Evolutionary conservation across 2,888 invertebrate species (phyloP), one percentile per base, ranked within the genome.

Genomic region (Synergus laeviventris): DNA sequence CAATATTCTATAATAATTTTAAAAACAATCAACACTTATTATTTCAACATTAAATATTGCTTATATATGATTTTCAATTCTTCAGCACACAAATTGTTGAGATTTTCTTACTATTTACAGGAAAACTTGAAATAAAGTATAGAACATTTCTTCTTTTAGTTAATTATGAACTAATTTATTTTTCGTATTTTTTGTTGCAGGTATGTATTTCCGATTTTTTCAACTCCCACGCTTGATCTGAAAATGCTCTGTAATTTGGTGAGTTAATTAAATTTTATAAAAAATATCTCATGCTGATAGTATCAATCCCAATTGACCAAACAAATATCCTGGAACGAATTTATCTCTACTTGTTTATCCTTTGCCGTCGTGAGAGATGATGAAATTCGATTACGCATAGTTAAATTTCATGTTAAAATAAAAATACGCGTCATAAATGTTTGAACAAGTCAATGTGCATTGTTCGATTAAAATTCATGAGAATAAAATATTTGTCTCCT

Each of bases 111-210:
- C 39, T 38, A 59, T 42, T 42, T 36, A 56, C 1, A 7, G 2
- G n/a, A 5, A 49, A 49, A 1, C 0, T 49, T 49, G 1, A n/a
- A n/a, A n/a, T 7, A n/a, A 49, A 49, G 4, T 7, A n/a, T 4
- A 49, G 12, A 62, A 31, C 4, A 9, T 38, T 18, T 62, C 16
- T 9, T 64, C 18, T 16, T 14, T 42, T 21, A 2, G 49, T 49
- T n/a, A 31, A 16, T 49, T 66, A 7, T 42, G 14, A 24, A 42
- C 8, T 70, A 31, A 70, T 76, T 74, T 78, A 31, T 62, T 12
- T 36, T 60, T 61, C 4, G n/a, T 24, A 79, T 79, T 80, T 70
- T 84, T 39, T 87, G 87, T 88, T 86, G 16, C 83, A 87, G 86
- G 86, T 88, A 86, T 66, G 87, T 88, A 87, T 80, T 73, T 18